Base-by-base conservation (phyloP, 2,797 vertebrate genomes). In the Pteropus rufus region DNA sequence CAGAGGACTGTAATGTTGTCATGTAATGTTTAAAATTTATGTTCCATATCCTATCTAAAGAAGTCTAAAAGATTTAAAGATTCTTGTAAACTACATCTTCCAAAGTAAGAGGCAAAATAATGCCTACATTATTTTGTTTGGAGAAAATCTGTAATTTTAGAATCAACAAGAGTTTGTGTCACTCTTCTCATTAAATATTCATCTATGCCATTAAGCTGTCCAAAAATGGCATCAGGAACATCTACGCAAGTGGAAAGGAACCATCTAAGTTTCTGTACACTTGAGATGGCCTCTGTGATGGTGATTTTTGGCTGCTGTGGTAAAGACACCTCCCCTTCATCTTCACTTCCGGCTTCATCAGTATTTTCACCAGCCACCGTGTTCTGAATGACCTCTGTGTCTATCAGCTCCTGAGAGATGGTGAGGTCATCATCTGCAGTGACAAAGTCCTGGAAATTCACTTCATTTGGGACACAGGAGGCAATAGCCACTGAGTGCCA, bases 131-230 rank as follows among this genome's bases (percentile, higher is more conserved):
- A 81, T 86, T 96, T 89, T 82, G 16, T 94, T 96, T 94, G 75
- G 10, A 94, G 81, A 52, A 95, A 92, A 84, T 84, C 90, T 91
- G 64, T 76, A 90, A 93, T 93, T 91, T 94, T 92, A 58, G 41
- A 93, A 44, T 77, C 87, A 70, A 58, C 19, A 92, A 84, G 75
- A 49, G 31, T 91, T 64, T 82, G 75, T 69, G 88, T 88, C 58
- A 87, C 64, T 93, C 16, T 89, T 94, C 81, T 92, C 85, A 92
- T 95, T 95, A 96, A 89, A 85, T 94, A 97, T 77, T 84, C 41
- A 49, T 90, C 64, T 84, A 39, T 82, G 39, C 65, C 87, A 95
- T 88, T 93, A 91, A 86, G 84, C 58, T 89, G 62, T 70, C 85
- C 81, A 92, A 92, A 96, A 84, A 72, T 3, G 14, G 91, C 52